Conservation (phyloP, 2,888 invertebrate species). For the Scaeva pyrastri region DNA sequence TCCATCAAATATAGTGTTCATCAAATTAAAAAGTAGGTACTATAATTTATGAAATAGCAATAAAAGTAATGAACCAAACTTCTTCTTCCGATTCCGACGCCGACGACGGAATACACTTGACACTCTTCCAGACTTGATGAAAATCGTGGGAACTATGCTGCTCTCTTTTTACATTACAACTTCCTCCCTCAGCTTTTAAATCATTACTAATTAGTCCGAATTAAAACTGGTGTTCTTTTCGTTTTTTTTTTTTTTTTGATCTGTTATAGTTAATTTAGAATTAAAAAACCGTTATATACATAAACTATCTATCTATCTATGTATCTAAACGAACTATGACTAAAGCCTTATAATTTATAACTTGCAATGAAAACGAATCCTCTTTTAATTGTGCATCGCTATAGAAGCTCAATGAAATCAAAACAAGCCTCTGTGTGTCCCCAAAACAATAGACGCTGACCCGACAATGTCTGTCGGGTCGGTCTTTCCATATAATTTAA, state of each 20-base stretch:
- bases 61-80: neutral
- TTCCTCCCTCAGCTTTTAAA: conserved; percentile 9
- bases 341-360: conserved; percentile 32
- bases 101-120: neutral
- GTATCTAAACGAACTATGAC: neutral
- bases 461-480: conserved; percentile 44
- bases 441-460: neutral
- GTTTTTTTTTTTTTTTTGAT: too few relatives aligned
- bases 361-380: conserved; percentile 4
- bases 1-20: neutral
- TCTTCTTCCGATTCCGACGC: too few relatives aligned
- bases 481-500: conserved; percentile 46
- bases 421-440: conserved; percentile 28
- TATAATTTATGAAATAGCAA: neutral
- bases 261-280: conserved; percentile 9
- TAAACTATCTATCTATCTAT: neutral
- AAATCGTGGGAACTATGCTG: conserved; percentile 15
- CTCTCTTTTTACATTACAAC: neutral
- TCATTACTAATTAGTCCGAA: conserved; percentile 13
- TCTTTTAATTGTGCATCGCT: conserved; percentile 6
- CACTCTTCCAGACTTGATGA: neutral
- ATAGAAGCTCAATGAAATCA: conserved; percentile 51
- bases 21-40: neutral
- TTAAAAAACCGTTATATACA: neutral
- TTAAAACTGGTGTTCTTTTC: conserved; percentile 6